A percentile compares a stretch with the other conserved stretches of the same genome.
Conservation (phyloP, 2,113 vertebrate species). For the Tinamus guttatus region DNA sequence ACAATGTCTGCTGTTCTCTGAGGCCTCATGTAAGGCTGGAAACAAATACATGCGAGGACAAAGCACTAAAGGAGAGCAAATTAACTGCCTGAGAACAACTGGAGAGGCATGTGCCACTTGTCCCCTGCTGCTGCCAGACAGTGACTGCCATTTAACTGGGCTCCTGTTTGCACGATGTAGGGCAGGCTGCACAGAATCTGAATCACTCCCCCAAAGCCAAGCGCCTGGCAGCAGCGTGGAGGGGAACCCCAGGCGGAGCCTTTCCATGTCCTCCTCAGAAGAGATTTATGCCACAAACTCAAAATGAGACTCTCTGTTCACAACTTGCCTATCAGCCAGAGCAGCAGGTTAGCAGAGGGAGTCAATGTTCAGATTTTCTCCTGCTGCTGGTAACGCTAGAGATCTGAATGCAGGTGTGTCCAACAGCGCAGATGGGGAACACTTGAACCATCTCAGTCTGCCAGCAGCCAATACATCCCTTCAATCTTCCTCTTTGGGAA, state of each 20-base stretch:
- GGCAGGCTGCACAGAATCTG: constrained; percentile 11
- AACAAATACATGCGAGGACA: constrained; percentile 35
- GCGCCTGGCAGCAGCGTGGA: accelerated
- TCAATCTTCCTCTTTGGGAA: background rate
- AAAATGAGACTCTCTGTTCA: background rate
- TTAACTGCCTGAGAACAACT: constrained; percentile 40
- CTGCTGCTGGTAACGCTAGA: background rate
- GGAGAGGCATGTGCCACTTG: constrained; percentile 10
- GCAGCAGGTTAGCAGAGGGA: background rate
- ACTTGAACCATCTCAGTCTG: background rate
- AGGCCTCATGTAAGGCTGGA: constrained; percentile 3
- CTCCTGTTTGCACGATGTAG: background rate
- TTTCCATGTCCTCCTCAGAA: background rate
- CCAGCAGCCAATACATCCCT: background rate
- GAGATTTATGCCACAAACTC: background rate
- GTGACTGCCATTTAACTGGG: constrained; percentile 59
- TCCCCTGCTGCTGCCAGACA: constrained; percentile 46
- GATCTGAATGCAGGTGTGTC: background rate
- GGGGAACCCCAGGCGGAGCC: background rate
- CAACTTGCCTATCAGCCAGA: background rate
- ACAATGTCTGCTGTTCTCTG: background rate
- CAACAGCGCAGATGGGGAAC: background rate
- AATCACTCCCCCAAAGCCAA: constrained; percentile 22
- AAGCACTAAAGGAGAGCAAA: constrained; percentile 55
- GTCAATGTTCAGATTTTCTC: background rate